These are phyloP conservation scores for Tetraodon nigroviridis DNA, from an alignment of 2,113 vertebrate species.

Conservation along the genomic window DNA sequence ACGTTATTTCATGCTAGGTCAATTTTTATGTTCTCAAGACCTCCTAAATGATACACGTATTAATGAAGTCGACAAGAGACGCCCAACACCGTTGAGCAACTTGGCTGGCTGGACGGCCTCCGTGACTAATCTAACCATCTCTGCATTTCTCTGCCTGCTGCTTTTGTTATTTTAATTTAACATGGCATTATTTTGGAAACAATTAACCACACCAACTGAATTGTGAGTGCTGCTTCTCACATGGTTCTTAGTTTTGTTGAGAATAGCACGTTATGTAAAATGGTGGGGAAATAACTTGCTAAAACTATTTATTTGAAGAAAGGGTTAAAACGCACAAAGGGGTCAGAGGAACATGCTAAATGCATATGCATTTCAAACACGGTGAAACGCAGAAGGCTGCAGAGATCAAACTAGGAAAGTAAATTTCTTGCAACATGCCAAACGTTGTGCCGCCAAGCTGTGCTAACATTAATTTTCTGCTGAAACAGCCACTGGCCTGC, in stretches of 20 bases:
- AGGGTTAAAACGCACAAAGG: no score
- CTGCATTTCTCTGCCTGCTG: conserved; percentile 20
- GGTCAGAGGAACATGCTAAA: conserved; percentile 5
- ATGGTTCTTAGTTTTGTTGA: no score
- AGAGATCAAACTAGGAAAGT: conserved; percentile 56
- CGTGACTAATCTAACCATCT: conserved; percentile 33
- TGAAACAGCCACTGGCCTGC: conserved; percentile 74
- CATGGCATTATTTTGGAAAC: neutral
- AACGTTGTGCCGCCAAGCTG: conserved; percentile 62
- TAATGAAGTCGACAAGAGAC: conserved; percentile 68
- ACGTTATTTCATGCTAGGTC: conserved; percentile 62
- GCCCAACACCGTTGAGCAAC: conserved; percentile 44
- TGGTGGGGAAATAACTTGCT: no score
- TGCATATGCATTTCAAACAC: conserved; percentile 53
- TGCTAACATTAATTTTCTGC: conserved; percentile 75
- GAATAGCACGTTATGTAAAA: no score
- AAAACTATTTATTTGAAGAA: no score
- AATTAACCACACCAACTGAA: neutral
- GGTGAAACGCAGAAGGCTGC: conserved; percentile 52
- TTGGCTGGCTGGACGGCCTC: conserved; percentile 36
- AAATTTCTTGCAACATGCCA: conserved; percentile 62
- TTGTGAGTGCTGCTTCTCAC: no score
- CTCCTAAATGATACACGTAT: conserved; percentile 54
- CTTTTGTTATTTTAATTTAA: conserved; percentile 20
- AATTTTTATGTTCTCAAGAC: conserved; percentile 66